phyloP scores from a whole-genome alignment of 2,113 vertebrate species.

The Hippocampus zosterae region DNA sequence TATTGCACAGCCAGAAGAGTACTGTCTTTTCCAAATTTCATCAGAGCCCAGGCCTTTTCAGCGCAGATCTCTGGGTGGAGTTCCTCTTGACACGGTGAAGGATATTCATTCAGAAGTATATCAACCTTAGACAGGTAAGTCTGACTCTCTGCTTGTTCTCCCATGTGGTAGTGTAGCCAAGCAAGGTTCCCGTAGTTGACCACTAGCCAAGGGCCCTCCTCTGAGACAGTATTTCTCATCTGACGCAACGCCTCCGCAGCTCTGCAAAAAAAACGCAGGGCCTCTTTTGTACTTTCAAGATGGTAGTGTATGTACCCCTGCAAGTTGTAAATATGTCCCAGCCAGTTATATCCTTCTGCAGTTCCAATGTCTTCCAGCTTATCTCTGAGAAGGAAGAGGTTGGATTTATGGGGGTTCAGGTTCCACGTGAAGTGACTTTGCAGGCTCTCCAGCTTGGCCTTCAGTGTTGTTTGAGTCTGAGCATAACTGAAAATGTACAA shows the following conservation, averaged over 20 bases:
- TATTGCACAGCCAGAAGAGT: constrained; percentile 24
- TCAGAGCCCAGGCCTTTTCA: constrained; percentile 64
- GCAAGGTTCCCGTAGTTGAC: constrained; percentile 59
- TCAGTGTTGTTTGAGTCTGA: constrained; percentile 14
- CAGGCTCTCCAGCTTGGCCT: constrained; percentile 37
- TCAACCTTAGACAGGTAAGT: constrained; percentile 37
- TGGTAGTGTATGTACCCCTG: constrained; percentile 43
- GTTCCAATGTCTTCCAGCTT: constrained; percentile 33
- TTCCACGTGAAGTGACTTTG: constrained; percentile 57
- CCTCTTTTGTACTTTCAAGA: constrained; percentile 4
- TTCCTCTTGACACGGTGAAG: constrained; percentile 23
- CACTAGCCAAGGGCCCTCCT: constrained; percentile 57
- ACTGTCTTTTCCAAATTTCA: constrained; percentile 30
- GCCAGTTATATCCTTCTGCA: constrained; percentile 27
- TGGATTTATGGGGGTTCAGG: not conserved
- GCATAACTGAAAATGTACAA: constrained; percentile 22
- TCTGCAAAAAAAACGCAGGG: constrained; percentile 31
- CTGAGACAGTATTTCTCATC: constrained; percentile 40
- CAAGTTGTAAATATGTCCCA: constrained; percentile 61
- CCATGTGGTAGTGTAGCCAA: constrained; percentile 47
- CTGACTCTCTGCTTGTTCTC: constrained; percentile 21
- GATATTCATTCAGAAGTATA: constrained; percentile 22
- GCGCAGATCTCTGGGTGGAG: constrained; percentile 55
- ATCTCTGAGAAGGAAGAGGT: constrained; percentile 8
- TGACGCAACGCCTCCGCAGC: constrained; percentile 51